Evolutionary conservation across 2,888 invertebrate species (phyloP).

Genomic region (Lucinisca nassula): DNA sequence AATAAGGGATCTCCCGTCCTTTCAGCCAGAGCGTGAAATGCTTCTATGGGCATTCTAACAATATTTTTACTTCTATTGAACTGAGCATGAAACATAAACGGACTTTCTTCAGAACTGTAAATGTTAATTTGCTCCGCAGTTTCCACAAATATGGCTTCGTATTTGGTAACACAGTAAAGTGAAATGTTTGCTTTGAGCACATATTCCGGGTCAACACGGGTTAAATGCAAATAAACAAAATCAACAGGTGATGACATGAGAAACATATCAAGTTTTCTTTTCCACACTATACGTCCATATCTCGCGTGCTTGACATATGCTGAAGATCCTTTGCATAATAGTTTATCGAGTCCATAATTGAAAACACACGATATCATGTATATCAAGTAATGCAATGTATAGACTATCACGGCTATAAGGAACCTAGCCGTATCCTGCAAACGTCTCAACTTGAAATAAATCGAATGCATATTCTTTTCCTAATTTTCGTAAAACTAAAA

Average conservation of each 20-base stretch:
- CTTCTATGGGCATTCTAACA: neutral
- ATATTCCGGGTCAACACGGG: neutral
- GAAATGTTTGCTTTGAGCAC: neutral
- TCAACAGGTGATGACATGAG: neutral
- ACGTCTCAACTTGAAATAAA: too few relatives aligned
- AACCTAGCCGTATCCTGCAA: too few relatives aligned
- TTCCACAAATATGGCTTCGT: neutral
- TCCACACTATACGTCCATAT: neutral
- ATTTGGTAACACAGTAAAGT: neutral
- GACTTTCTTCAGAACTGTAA: neutral
- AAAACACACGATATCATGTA: too few relatives aligned
- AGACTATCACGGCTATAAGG: too few relatives aligned
- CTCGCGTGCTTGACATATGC: too few relatives aligned
- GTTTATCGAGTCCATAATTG: too few relatives aligned
- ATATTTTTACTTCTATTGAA: neutral
- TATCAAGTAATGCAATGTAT: too few relatives aligned
- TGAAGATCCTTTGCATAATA: too few relatives aligned
- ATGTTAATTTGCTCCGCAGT: neutral
- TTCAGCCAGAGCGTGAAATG: neutral
- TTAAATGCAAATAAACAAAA: neutral
- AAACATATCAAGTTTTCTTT: neutral
- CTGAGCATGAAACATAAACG: neutral
- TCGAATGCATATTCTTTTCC: too few relatives aligned
- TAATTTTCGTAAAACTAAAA: too few relatives aligned
- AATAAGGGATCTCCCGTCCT: neutral